Evolutionary conservation across 2,797 vertebrate genomes (phyloP), one percentile per base, ranked within the genome.

Genomic region (Enteromius radiatus): DNA sequence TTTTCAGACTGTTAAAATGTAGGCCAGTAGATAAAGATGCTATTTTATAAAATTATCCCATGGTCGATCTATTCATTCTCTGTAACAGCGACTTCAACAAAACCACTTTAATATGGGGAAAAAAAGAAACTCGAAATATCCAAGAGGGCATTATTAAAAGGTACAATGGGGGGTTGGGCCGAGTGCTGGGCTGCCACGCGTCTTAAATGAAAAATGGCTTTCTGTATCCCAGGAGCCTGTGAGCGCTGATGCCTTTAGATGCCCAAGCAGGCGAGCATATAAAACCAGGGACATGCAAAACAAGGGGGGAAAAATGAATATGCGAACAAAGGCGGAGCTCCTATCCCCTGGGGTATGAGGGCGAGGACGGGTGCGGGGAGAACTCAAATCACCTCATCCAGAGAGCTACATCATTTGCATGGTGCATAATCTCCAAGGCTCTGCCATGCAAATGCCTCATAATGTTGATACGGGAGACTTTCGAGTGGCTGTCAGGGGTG

Each of bases 191-290:
- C 74, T 73, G 70, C 81, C 77, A 75, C 52, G 6, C 36, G 75
- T 81, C 86, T 70, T 77, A 67, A 84, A 88, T 88, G 85, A 88
- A 88, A 88, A 88, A 86, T 86, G 81, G 31, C 78, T 81, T 65
- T 59, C 43, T 70, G 63, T 47, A 17, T 83, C 83, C 80, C 67
- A 21, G 41, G 77, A 83, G 83, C 69, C 68, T 75, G 26, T 64
- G 75, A 81, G 74, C 76, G 6, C 71, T 67, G 74, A 64, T 47
- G 76, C 81, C 71, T 78, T 74, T 38, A 74, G 76, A 67, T 65
- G 56, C 79, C 79, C 79, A 56, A 76, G 73, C 73, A 82, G 71
- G 21, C 76, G 28, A 75, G 56, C 76, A 59, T 83, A 77, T 83
- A 80, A 74, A 56, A 77, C 36, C 43, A 49, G 83, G 56, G 43